phyloP scores from a whole-genome alignment of 2,888 invertebrate species.

The Thera britannica region DNA sequence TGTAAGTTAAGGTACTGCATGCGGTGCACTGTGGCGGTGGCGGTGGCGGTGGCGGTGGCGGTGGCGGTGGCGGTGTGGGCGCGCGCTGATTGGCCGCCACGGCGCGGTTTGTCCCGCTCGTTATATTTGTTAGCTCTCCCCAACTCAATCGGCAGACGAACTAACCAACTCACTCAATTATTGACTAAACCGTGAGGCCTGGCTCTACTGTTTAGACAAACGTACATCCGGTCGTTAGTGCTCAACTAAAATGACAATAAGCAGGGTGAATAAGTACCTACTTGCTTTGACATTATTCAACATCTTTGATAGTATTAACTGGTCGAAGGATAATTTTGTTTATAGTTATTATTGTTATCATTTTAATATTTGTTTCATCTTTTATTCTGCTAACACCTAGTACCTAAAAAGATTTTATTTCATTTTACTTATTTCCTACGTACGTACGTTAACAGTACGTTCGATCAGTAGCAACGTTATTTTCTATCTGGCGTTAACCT shows the following conservation, averaged over 20 bases:
- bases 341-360: too few species aligned
- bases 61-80: too few species aligned
- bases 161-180: slow-evolving; percentile 15
- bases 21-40: slow-evolving; percentile 12
- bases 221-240: neutral
- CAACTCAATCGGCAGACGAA: slow-evolving; percentile 19
- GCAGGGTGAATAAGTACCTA: neutral
- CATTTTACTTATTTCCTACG: too few species aligned
- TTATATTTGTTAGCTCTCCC: slow-evolving; percentile 34
- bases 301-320: too few species aligned
- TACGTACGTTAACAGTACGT: neutral
- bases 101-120: slow-evolving; percentile 36
- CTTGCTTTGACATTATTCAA: neutral
- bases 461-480: neutral
- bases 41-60: too few species aligned
- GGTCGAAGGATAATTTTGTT: neutral
- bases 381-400: too few species aligned
- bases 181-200: too few species aligned
- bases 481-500: too few species aligned
- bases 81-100: slow-evolving; percentile 38
- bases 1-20: neutral
- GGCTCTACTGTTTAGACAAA: slow-evolving; percentile 4
- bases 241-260: neutral
- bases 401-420: too few species aligned
- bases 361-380: too few species aligned